phyloP scores from a whole-genome alignment of 2,888 invertebrate species.

The Alcis repandata region DNA sequence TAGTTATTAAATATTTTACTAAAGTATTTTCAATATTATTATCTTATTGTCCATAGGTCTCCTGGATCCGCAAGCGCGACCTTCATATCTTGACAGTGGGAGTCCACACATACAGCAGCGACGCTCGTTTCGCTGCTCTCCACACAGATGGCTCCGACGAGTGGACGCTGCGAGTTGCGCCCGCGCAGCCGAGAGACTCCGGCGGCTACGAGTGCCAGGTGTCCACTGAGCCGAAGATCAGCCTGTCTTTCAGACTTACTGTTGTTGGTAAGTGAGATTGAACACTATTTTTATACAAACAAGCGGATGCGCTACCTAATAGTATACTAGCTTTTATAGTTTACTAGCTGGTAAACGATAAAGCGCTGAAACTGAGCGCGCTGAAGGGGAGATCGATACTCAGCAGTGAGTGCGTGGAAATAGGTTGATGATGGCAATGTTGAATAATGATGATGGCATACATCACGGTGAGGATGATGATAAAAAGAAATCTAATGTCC shows the following conservation, averaged over 20 bases:
- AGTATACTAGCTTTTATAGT: too few species aligned
- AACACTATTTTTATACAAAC: neutral
- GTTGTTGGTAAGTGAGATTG: conserved; percentile 90
- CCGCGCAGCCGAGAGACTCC: conserved; percentile 91
- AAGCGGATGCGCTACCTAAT: too few species aligned
- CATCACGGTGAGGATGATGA: too few species aligned
- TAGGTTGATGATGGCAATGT: too few species aligned
- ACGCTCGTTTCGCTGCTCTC: conserved; percentile 89
- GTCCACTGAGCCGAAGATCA: conserved; percentile 96
- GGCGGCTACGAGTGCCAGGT: conserved; percentile 97
- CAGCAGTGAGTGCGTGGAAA: too few species aligned
- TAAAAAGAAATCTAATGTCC: too few species aligned
- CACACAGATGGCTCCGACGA: conserved; percentile 89
- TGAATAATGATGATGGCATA: too few species aligned
- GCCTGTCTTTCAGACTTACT: conserved; percentile 90
- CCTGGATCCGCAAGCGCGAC: conserved; percentile 95
- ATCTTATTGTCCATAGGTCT: conserved; percentile 87
- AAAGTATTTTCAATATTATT: conserved; percentile 11
- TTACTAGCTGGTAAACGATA: too few species aligned
- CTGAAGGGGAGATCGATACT: too few species aligned
- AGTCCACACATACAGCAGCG: conserved; percentile 89
- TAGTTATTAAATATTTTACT: too few species aligned
- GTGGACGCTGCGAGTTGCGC: conserved; percentile 87
- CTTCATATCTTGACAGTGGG: conserved; percentile 90
- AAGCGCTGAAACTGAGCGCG: too few species aligned